Percentiles rank a stretch among this genome's conserved stretches.
Conservation (phyloP, 2,797 vertebrate species). For the Takifugu rubripes region DNA sequence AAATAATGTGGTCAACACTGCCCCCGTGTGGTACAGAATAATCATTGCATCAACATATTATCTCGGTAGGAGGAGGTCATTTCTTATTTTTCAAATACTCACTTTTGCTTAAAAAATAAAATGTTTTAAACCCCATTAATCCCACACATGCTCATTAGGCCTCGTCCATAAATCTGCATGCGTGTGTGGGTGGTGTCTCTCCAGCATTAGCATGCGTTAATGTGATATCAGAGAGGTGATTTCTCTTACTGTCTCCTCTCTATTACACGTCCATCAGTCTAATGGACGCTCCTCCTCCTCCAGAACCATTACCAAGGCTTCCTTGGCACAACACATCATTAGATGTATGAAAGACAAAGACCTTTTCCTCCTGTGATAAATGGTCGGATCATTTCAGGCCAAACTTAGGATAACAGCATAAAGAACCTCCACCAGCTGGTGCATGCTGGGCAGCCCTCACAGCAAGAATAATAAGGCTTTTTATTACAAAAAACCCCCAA, state of each 20-base stretch:
- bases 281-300: conserved; percentile 53
- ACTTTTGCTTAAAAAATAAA: conserved; percentile 26
- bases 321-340: conserved; percentile 47
- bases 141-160: conserved; percentile 56
- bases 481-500: too few relatives aligned
- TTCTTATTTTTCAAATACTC: conserved; percentile 27
- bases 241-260: conserved; percentile 39
- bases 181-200: conserved; percentile 23
- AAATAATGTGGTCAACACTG: conserved; percentile 22
- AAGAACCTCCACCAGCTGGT: neutral
- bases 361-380: conserved; percentile 35
- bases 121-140: conserved; percentile 63
- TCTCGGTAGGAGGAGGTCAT: neutral
- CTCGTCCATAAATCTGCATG: conserved; percentile 33
- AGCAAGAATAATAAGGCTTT: too few relatives aligned
- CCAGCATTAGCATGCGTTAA: conserved; percentile 38
- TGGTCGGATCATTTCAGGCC: conserved; percentile 20
- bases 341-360: conserved; percentile 37
- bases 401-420: neutral
- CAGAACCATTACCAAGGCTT: conserved; percentile 45
- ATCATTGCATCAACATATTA: conserved; percentile 21
- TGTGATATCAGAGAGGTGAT: conserved; percentile 26
- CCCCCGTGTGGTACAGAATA: conserved; percentile 40
- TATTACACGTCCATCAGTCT: conserved; percentile 48
- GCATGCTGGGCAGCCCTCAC: too few relatives aligned